Percentiles rank a stretch among this genome's conserved stretches.
Conservation (phyloP, 2,888 invertebrate species). For the Vanessa cardui region DNA sequence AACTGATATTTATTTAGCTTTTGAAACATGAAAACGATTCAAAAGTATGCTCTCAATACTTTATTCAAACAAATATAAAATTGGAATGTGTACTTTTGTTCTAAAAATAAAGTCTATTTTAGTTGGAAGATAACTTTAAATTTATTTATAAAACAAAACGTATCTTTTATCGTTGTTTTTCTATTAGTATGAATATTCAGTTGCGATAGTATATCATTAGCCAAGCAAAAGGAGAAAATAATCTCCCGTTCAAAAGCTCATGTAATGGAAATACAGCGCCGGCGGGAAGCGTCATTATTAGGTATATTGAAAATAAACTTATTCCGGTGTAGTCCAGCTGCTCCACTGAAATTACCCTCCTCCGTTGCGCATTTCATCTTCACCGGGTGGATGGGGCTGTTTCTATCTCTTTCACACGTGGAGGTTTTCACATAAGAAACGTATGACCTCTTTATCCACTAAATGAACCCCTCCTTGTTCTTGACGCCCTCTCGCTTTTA, state of each 20-base stretch:
- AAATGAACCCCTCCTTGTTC: constrained; percentile 39
- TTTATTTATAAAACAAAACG: too few relatives aligned
- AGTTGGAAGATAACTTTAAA: not conserved
- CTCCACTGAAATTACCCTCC: constrained; percentile 50
- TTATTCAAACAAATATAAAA: constrained; percentile 4
- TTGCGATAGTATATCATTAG: constrained; percentile 5
- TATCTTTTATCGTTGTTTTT: too few relatives aligned
- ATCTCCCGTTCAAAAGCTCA: constrained; percentile 29
- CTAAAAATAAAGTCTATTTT: constrained; percentile 2
- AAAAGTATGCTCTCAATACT: constrained; percentile 4
- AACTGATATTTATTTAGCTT: constrained; percentile 13
- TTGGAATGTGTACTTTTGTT: not conserved
- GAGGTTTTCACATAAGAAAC: constrained; percentile 36
- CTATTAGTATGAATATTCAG: not conserved
- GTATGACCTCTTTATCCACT: constrained; percentile 32
- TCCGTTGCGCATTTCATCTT: constrained; percentile 50
- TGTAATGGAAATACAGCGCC: constrained; percentile 40
- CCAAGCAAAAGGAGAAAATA: constrained; percentile 12
- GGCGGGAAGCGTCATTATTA: constrained; percentile 51
- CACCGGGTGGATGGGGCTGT: constrained; percentile 35
- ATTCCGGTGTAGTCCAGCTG: constrained; percentile 53
- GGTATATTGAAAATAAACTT: constrained; percentile 62
- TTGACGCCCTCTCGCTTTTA: constrained; percentile 38
- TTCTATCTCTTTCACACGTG: constrained; percentile 45
- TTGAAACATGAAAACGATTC: constrained; percentile 8